Evolutionary conservation across 2,888 invertebrate species (phyloP), one percentile per base, ranked within the genome.

Genomic region (Boloria selene): DNA sequence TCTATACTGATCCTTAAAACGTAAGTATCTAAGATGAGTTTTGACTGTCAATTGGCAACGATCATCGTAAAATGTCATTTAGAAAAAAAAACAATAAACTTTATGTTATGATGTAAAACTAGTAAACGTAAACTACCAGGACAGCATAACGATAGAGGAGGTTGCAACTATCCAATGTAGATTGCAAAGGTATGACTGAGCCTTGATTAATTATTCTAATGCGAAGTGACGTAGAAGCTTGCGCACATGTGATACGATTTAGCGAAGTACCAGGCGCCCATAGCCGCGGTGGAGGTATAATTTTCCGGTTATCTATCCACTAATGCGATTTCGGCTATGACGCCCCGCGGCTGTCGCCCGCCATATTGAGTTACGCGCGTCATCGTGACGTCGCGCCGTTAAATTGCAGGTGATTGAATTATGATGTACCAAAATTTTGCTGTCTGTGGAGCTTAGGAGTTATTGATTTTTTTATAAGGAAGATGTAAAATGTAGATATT

Each of bases 321-420:
- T 73, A 74, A 76, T 74, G 70, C 70, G 65, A 76, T 74, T 74
- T 71, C 71, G 72, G 72, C 68, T 67, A 71, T 70, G 70, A 71
- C 71, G 70, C 65, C 65, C 61, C 70, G 69, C 65, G 59, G 59
- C 31, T 50, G 31, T 59, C 59, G 69, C 26, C 69, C 70, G 74
- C 72, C 74, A 73, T 74, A 75, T 75, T 75, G 70, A 70, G 71
- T 76, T 76, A 71, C 65, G 67, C 65, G 67, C 67, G 71, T 72
- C 71, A 73, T 68, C 69, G 60, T 66, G 38, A 68, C 71, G 31
- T 38, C n/a, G 68, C 69, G 70, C 47, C 64, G 68, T 72, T 64
- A 73, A 72, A 74, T 74, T 75, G 73, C 73, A 66, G 69, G 70
- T 72, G 63, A 70, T 74, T 61, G 64, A 61, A 68, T 68, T 70